Conservation (phyloP, 2,888 invertebrate species). For the Drosophila atroscutellata region DNA sequence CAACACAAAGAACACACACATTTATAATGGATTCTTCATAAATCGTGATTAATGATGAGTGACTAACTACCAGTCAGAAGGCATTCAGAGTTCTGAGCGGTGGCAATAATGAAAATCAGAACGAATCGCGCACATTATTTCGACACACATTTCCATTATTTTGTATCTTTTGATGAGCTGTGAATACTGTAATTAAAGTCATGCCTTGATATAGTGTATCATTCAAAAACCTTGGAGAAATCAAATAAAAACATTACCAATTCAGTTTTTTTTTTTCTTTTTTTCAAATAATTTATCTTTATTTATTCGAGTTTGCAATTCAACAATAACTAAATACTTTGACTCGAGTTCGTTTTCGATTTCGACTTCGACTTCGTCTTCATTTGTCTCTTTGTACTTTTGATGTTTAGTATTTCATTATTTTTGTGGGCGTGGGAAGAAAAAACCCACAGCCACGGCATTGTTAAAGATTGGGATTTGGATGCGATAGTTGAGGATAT, state of each 20-base stretch:
- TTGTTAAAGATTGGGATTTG: slow-evolving; percentile 54
- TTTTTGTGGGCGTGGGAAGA: slow-evolving; percentile 31
- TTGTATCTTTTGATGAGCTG: slow-evolving; percentile 70
- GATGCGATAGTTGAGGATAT: slow-evolving; percentile 50
- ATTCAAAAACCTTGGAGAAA: slow-evolving; percentile 61
- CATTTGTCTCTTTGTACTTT: slow-evolving; percentile 83
- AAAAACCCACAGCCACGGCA: slow-evolving; percentile 30
- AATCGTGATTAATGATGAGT: slow-evolving; percentile 74
- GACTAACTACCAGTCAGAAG: slow-evolving; percentile 36
- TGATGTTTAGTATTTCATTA: slow-evolving; percentile 58
- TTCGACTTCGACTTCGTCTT: slow-evolving; percentile 57
- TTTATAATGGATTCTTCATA: slow-evolving; percentile 31
- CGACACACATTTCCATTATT: slow-evolving; percentile 54
- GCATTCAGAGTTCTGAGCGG: slow-evolving; percentile 30
- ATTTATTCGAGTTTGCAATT: slow-evolving; percentile 72
- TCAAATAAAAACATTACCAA: slow-evolving; percentile 59
- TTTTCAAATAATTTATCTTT: slow-evolving; percentile 77
- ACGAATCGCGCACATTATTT: slow-evolving; percentile 62
- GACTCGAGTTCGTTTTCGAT: slow-evolving; percentile 49
- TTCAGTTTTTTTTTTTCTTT: slow-evolving; percentile 31
- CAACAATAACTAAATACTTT: slow-evolving; percentile 79
- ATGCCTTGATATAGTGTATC: slow-evolving; percentile 45
- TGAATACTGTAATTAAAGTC: slow-evolving; percentile 70
- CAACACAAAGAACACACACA: slow-evolving; percentile 14
- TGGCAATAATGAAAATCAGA: slow-evolving; percentile 50